Evolutionary conservation across 2,888 invertebrate genomes (phyloP).

Genomic region (Cheilosia urbana): DNA sequence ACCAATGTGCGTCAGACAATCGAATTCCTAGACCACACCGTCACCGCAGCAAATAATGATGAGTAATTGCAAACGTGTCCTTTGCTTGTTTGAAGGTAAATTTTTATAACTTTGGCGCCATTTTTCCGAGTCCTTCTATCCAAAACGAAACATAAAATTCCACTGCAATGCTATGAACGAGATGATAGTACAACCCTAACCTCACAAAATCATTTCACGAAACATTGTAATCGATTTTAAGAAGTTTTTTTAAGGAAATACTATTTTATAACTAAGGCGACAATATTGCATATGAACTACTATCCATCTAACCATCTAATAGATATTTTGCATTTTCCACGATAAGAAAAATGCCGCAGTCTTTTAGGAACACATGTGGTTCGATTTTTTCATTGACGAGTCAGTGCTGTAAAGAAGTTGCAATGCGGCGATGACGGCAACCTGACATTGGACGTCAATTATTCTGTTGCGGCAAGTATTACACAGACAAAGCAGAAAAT

Average conservation of each 20-base stretch:
- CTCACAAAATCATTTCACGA: slow-evolving; percentile 35
- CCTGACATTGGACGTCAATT: slow-evolving; percentile 69
- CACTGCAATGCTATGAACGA: slow-evolving; percentile 52
- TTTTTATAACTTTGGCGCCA: slow-evolving; percentile 38
- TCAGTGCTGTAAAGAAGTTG: slow-evolving; percentile 12
- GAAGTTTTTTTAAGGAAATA: slow-evolving; percentile 6
- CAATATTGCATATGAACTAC: background rate
- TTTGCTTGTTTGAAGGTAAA: background rate
- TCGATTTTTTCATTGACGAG: slow-evolving; percentile 19
- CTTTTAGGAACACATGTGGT: slow-evolving; percentile 60
- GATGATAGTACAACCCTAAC: slow-evolving; percentile 33
- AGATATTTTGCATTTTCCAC: background rate
- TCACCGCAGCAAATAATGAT: background rate
- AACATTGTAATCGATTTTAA: slow-evolving; percentile 39
- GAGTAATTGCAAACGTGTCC: background rate
- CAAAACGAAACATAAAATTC: slow-evolving; percentile 40
- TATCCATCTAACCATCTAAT: background rate
- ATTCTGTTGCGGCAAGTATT: slow-evolving; percentile 23
- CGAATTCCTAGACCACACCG: background rate
- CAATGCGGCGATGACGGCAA: slow-evolving; percentile 59
- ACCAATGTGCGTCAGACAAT: slow-evolving; percentile 43
- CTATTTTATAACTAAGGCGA: background rate
- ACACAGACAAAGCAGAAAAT: slow-evolving; percentile 26
- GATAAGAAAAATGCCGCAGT: slow-evolving; percentile 10
- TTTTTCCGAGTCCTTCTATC: slow-evolving; percentile 4